These are phyloP conservation scores for Agrenia bidenticulata DNA, from an alignment of 2,888 invertebrate species.

Conservation along the genomic window DNA sequence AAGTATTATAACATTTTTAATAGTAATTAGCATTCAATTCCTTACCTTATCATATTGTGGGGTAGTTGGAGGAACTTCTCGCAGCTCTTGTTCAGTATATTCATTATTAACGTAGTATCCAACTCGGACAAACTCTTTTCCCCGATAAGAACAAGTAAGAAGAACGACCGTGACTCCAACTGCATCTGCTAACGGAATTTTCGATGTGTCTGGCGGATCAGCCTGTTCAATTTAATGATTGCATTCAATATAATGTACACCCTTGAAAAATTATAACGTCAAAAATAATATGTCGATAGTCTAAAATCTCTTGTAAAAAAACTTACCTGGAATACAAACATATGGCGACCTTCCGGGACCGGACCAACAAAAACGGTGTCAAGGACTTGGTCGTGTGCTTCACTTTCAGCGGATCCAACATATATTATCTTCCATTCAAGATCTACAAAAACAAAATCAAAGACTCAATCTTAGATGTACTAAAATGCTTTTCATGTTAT, in stretches of 20 bases:
- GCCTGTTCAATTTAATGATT: slow-evolving; percentile 65
- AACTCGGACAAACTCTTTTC: slow-evolving; percentile 93
- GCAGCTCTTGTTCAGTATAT: slow-evolving; percentile 86
- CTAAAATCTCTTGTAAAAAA: slow-evolving; percentile 21
- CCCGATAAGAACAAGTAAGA: slow-evolving; percentile 87
- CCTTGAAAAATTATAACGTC: not conserved
- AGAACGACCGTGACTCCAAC: slow-evolving; percentile 97
- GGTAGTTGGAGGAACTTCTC: slow-evolving; percentile 89
- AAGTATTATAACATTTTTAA: slow-evolving; percentile 51
- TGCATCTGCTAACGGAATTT: slow-evolving; percentile 94
- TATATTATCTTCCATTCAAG: slow-evolving; percentile 99
- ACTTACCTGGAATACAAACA: slow-evolving; percentile 85
- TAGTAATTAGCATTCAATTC: not conserved
- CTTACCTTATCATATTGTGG: slow-evolving; percentile 89
- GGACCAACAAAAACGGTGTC: slow-evolving; percentile 98
- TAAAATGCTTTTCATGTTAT: not conserved
- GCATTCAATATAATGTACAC: not conserved
- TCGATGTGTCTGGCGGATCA: slow-evolving; percentile 87
- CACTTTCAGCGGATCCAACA: slow-evolving; percentile 96
- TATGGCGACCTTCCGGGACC: slow-evolving; percentile 92
- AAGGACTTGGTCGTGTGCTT: slow-evolving; percentile 92
- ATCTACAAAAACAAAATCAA: slow-evolving; percentile 63
- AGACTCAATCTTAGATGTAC: not conserved
- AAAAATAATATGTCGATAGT: not conserved
- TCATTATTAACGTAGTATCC: slow-evolving; percentile 99